A percentile compares a stretch with the other conserved stretches of the same genome.
Evolutionary conservation across 2,888 invertebrate species (phyloP).

Genomic region (Heteropelma amictum): DNA sequence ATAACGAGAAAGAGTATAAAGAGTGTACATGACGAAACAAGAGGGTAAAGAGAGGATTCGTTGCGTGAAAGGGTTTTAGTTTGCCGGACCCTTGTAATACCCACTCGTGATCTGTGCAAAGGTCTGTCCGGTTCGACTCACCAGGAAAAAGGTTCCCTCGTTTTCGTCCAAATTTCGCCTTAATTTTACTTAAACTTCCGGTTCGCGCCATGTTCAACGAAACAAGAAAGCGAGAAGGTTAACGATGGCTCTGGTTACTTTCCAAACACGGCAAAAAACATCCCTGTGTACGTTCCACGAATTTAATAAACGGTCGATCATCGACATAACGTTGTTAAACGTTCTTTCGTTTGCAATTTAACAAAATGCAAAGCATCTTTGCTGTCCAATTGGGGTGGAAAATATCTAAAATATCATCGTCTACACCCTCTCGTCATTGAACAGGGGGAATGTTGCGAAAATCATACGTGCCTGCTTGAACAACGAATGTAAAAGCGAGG

Average conservation of each 20-base stretch:
- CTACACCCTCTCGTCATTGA: too few relatives aligned
- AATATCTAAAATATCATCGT: too few relatives aligned
- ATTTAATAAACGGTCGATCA: too few relatives aligned
- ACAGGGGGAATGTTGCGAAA: too few relatives aligned
- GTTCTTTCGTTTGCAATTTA: too few relatives aligned
- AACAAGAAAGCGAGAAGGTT: constrained; percentile 56
- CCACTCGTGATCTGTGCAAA: constrained; percentile 40
- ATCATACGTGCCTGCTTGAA: neutral
- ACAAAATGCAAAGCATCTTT: too few relatives aligned
- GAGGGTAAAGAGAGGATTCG: constrained; percentile 64
- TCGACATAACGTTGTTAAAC: neutral
- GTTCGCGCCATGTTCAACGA: constrained; percentile 38
- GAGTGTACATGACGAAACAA: constrained; percentile 50
- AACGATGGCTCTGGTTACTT: constrained; percentile 60
- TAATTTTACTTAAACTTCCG: constrained; percentile 73
- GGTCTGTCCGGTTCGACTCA: constrained; percentile 61
- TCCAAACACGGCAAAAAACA: neutral
- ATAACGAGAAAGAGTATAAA: constrained; percentile 28
- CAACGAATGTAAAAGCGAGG: constrained; percentile 10
- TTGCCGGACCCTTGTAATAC: constrained; percentile 58
- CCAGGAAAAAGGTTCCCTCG: constrained; percentile 68
- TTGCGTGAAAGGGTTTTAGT: constrained; percentile 58
- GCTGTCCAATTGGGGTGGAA: too few relatives aligned
- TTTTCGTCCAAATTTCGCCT: constrained; percentile 70
- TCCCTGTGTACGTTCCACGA: too few relatives aligned